Conservation (phyloP, 2,113 vertebrate genomes). For the Pao palembangensis region DNA sequence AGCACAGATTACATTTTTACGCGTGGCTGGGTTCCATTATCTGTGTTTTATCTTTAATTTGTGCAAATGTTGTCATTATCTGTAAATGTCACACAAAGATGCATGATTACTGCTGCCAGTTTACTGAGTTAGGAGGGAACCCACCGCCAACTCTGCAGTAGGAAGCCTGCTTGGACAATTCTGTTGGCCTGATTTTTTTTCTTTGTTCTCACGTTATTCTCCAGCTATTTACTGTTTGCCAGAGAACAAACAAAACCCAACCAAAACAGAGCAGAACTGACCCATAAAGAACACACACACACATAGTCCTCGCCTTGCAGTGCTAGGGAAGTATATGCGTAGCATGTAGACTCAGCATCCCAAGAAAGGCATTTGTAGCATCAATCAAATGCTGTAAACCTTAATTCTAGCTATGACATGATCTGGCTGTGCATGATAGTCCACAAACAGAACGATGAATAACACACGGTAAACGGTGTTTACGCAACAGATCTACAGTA, state of each 20-base stretch:
- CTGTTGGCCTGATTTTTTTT: too few relatives aligned
- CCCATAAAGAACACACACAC: too few relatives aligned
- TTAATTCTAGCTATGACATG: slow-evolving; percentile 48
- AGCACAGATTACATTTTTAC: slow-evolving; percentile 22
- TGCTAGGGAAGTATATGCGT: too few relatives aligned
- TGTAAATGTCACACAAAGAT: slow-evolving; percentile 15
- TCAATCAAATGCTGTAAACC: slow-evolving; percentile 40
- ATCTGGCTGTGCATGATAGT: slow-evolving; percentile 29
- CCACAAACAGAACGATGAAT: slow-evolving; percentile 46
- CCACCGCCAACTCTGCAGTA: too few relatives aligned
- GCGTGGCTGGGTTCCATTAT: slow-evolving; percentile 43
- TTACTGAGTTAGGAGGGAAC: slow-evolving; percentile 2
- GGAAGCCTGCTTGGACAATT: too few relatives aligned
- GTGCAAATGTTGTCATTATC: slow-evolving; percentile 32
- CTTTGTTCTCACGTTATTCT: too few relatives aligned
- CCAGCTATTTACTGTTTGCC: too few relatives aligned
- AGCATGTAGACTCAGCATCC: background rate
- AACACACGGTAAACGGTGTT: slow-evolving; percentile 59
- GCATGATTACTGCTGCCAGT: slow-evolving; percentile 16
- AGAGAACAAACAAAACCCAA: too few relatives aligned
- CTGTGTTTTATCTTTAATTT: slow-evolving; percentile 55
- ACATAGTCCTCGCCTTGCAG: too few relatives aligned
- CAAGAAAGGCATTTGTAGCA: slow-evolving; percentile 27
- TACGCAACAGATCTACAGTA: slow-evolving; percentile 55
- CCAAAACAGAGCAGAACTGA: too few relatives aligned